Evolutionary conservation across 2,888 invertebrate genomes (phyloP), one percentile per base, ranked within the genome.

Genomic region (Microplitis manilae): DNA sequence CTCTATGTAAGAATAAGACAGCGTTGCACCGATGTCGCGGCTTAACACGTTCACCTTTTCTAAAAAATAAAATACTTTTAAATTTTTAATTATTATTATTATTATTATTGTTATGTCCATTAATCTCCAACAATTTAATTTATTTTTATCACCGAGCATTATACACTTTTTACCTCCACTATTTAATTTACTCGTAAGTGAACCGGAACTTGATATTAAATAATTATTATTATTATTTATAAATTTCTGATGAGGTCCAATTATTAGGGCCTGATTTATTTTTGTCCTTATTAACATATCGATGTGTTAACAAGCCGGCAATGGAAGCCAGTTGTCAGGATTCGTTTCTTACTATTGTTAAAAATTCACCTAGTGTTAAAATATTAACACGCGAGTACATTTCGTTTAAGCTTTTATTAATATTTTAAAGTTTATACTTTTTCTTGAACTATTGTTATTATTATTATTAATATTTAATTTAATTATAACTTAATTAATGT

Each of bases 1-100:
- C 73, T 17, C 64, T 62, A 30, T 30, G 30, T 17, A 62, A 17
- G 40, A 15, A 20, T 65, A 64, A 73, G 65, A 73, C 71, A 72
- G 40, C 71, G 71, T 72, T 72, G 73, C 73, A 73, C 65, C 73
- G 65, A 73, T 64, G 20, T 73, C 64, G 65, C 65, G 65, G 50
- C n/a, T 9, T n/a, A 39, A 20, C 15, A 64, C 13, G 2, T 62
- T 15, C 8, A 73, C 39, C 60, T 30, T 39, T 65, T 39, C 38
- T 30, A 30, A 30, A 30, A 30, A 30, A 30, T n/a, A n/a, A 15
- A 64, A 50, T 41, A 9, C 17, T 20, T 17, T 73, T 41, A 68
- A 20, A 38, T 38, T 50, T 7, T 41, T 41, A 15, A 7, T 68
- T 8, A n/a, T 41, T 68, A 41, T 59, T 41, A 68, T 41, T 68